Evolutionary conservation across 2,113 vertebrate species (phyloP).

Genomic region (Pelobates fuscus): DNA sequence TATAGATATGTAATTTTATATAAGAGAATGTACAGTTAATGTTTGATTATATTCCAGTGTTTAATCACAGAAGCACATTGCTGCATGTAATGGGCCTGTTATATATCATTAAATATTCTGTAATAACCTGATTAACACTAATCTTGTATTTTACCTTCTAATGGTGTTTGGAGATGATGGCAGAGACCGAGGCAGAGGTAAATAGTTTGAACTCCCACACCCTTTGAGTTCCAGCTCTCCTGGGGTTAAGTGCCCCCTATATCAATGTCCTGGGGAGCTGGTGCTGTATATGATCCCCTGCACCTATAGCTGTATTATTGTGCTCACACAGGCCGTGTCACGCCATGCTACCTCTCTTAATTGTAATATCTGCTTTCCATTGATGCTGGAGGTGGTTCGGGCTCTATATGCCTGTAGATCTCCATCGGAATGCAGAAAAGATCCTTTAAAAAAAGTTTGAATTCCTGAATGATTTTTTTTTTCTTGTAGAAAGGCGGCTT

Average conservation of each 20-base stretch:
- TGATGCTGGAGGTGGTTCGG: constrained; percentile 71
- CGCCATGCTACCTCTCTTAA: constrained; percentile 72
- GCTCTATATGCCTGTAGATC: constrained; percentile 69
- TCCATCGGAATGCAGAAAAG: constrained; percentile 88
- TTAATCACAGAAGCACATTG: no score
- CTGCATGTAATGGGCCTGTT: no score
- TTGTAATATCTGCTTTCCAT: constrained; percentile 66
- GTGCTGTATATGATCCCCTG: constrained; percentile 55
- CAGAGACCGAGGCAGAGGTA: no score
- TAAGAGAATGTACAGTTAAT: no score
- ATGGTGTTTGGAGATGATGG: no score
- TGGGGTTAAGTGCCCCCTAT: not conserved
- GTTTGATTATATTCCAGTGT: no score
- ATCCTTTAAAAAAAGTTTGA: constrained; percentile 84
- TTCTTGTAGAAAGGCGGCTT: constrained; percentile 94
- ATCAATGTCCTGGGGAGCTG: not conserved
- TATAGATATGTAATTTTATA: no score
- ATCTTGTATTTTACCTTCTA: no score
- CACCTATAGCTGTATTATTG: constrained; percentile 64
- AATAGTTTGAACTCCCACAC: not conserved
- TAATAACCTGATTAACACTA: no score
- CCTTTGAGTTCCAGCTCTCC: no score
- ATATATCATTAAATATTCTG: no score
- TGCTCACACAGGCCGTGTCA: constrained; percentile 62
- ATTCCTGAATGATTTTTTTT: constrained; percentile 97